Evolutionary conservation across 2,888 invertebrate genomes (phyloP).

Genomic region (Platycheirus rosarum): DNA sequence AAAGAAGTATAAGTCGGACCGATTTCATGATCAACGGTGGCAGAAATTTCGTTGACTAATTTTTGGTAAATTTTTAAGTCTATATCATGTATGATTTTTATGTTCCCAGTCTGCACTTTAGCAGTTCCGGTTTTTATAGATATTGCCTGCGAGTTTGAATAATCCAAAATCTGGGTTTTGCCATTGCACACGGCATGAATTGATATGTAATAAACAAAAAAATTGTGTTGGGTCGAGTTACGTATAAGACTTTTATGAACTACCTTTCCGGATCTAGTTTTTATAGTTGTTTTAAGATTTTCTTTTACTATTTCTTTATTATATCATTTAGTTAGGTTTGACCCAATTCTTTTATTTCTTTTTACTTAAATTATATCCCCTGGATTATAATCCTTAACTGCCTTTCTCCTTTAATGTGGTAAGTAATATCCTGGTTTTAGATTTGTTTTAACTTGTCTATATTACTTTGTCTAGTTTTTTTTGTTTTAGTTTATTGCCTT

Average conservation of each 20-base stretch:
- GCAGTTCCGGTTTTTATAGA: background rate
- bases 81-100: constrained; percentile 11
- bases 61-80: constrained; percentile 35
- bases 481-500: constrained; percentile 27
- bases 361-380: constrained; percentile 33
- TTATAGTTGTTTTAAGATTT: constrained; percentile 42
- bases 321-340: constrained; percentile 46
- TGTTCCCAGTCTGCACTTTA: background rate
- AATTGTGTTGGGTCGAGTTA: constrained; percentile 24
- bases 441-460: constrained; percentile 51
- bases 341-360: constrained; percentile 45
- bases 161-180: background rate
- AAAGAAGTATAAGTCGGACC: background rate
- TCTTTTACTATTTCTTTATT: constrained; percentile 56
- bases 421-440: constrained; percentile 39
- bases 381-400: constrained; percentile 39
- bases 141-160: background rate
- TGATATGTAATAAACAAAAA: constrained; percentile 5
- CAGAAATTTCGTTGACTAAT: background rate
- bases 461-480: constrained; percentile 28
- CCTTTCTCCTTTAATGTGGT: constrained; percentile 49
- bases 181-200: background rate
- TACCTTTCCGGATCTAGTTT: constrained; percentile 50
- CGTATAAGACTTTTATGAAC: constrained; percentile 54
- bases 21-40: background rate